Base-by-base conservation (phyloP, 2,888 invertebrate genomes). In the Trichogramma dendrolimi region DNA sequence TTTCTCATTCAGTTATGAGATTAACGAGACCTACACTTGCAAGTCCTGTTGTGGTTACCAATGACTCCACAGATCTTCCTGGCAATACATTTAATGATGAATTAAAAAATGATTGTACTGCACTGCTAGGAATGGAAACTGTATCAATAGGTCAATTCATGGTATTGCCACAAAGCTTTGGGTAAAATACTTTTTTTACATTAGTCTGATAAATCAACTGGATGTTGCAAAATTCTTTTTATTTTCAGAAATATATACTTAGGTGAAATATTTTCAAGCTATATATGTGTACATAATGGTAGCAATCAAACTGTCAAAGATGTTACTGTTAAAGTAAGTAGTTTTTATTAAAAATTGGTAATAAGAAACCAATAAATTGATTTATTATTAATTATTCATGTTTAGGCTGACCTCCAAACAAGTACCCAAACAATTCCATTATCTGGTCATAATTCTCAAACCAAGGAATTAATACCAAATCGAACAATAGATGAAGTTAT, bases 211-310 rank as follows among this genome's bases (percentile, higher is more conserved):
- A 57, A 40, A 14, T 44, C 48, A 27, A 27, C 8, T 49, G 41
- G 43, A 8, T 58, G 41, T 43, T 11, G 11, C 27, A 44, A 0
- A 51, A 27, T 55, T 49, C 48, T 43, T 58, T 68, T 56, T 27
- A 27, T 27, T 27, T 82, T 56, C 76, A 88, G 88, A 5, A 97
- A 95, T 77, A 96, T 99, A 71, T 98, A 97, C 79, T 83, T 99
- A 52, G 99, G 96, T 14, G 98, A 99, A 84, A 97, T 96, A 10
- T 98, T 99, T 81, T 93, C 97, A 2, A 96, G 97, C 78, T 97
- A 96, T 77, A 90, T 99, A 63, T 96, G 95, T 81, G 93, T 98
- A 59, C 95, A 96, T 75, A 98, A 98, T 82, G 95, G 96, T 79
- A 94, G 95, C 53, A 86, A 86, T 66, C 90, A 92, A 77, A 81